Base-by-base conservation (phyloP, 1,140 invertebrate genomes). In the Dendrolimus punctatus region DNA sequence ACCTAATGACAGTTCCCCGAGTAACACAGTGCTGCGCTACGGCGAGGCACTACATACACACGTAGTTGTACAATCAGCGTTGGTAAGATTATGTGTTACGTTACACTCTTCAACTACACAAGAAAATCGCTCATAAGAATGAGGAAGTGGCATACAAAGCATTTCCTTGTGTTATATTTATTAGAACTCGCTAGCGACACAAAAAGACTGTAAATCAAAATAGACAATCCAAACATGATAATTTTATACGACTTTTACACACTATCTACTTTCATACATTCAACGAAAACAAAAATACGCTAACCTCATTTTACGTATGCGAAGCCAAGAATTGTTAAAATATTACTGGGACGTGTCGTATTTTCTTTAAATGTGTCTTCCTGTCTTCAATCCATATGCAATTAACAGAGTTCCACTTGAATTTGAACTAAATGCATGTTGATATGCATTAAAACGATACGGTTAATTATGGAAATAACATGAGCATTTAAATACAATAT, bases 151-250 rank as follows among this genome's bases (percentile, higher is more conserved):
- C 63, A 60, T 51, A 54, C 59, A 55, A 61, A 68, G 71, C 62
- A 65, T 79, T 85, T 81, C 78, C 80, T 81, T 68, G 71, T 82
- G 71, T 80, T 79, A 80, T 72, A 80, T 73, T 79, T 72, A 73
- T 66, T 70, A 54, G 66, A 56, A 67, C 75, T 75, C 70, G 64
- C 75, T 78, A 67, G 55, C 56, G 58, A 44, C 55, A 55, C 60
- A 23, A 23, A 23, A 23, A 23, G 1, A 23, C 23, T 23, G 23
- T 23, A 23, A 23, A 23, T 23, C 23, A 23, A 23, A 23, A 23
- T 23, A 23, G 23, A 23, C 23, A 23, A 23, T 23, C 23, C 23
- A 23, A 23, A 23, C 23, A 23, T 23, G 23, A 23, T 23, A 23
- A 23, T 23, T 23, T 23, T 23, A 23, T 23, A 23, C 23, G 23